Evolutionary conservation across 2,113 vertebrate species (phyloP), one percentile per base, ranked within the genome.

Genomic region (Pampusana beccarii): DNA sequence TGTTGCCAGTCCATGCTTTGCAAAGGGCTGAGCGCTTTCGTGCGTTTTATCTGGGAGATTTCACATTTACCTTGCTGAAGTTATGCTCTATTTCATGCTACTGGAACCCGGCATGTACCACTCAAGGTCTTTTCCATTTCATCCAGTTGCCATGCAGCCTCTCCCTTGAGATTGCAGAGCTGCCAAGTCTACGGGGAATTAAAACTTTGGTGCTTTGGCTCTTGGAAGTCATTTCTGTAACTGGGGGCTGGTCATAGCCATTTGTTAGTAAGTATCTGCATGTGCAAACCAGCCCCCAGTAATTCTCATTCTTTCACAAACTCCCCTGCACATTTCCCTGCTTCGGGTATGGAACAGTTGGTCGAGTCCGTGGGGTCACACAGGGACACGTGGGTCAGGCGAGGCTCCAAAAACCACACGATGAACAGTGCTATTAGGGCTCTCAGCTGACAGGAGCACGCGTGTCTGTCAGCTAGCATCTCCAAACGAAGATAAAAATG

Each of bases 201-300:
- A 31, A 42, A 38, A 17, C 18, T 17, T 24, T 33, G 71, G 19
- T 23, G 38, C 44, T 75, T 3, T 18, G 31, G 36, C 67, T 6
- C 71, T 82, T 6, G 1, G 14, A 29, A 36, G 26, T 36, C 14
- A 64, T 79, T 38, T 33, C 12, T 81, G 38, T 56, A 54, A 12
- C 16, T 4, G 25, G 13, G 50, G 23, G 16, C 58, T 60, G 21
- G 26, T 60, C 3, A 0, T 4, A 56, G 33, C 65, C 29, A 6
- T 66, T 80, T 48, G 23, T 7, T 64, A 21, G 16, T 26, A 42
- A 65, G 36, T 11, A 20, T 40, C 57, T 79, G 29, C 10, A 1
- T 3, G 18, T 48, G 36, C 56, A 64, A n/a, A 57, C 19, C 29
- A 28, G 6, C 26, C 56, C 16, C 17, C 15, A 16, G 11, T 10